These are phyloP conservation scores for Rhopalosiphum maidis DNA, from an alignment of 1,140 invertebrate species.

Conservation along the genomic window DNA sequence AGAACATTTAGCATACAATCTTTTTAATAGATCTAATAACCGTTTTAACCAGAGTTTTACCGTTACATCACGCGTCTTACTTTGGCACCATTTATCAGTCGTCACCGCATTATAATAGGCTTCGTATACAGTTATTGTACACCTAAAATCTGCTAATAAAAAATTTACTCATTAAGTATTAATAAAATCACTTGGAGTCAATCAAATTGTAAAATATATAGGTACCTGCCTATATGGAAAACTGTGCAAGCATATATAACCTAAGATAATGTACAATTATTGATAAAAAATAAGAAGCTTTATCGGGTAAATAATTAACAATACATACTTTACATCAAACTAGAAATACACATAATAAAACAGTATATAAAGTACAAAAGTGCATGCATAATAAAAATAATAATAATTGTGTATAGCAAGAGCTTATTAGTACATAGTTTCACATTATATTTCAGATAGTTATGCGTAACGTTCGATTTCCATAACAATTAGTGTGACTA, in stretches of 20 bases:
- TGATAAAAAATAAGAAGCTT: not conserved
- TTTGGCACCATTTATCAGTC: not conserved
- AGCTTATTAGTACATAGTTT: not conserved
- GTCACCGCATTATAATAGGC: not conserved
- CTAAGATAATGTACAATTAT: not conserved
- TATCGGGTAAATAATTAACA: not conserved
- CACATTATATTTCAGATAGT: not conserved
- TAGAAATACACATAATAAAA: not conserved
- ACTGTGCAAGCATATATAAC: too few species aligned
- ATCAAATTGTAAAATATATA: not conserved
- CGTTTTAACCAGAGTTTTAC: not conserved
- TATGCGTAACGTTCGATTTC: not conserved
- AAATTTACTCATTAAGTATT: not conserved
- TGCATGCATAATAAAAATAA: not conserved
- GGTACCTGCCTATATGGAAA: too few species aligned
- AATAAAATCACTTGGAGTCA: not conserved
- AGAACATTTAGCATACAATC: not conserved
- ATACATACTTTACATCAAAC: not conserved
- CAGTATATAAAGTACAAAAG: not conserved
- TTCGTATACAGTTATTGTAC: not conserved
- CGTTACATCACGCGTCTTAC: not conserved
- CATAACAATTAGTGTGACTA: conserved; percentile 15
- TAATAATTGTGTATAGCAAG: conserved; percentile 6
- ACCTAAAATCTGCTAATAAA: not conserved
- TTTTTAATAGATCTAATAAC: not conserved